Evolutionary conservation across 2,888 invertebrate species (phyloP).

Genomic region (Scotopteryx bipunctaria): DNA sequence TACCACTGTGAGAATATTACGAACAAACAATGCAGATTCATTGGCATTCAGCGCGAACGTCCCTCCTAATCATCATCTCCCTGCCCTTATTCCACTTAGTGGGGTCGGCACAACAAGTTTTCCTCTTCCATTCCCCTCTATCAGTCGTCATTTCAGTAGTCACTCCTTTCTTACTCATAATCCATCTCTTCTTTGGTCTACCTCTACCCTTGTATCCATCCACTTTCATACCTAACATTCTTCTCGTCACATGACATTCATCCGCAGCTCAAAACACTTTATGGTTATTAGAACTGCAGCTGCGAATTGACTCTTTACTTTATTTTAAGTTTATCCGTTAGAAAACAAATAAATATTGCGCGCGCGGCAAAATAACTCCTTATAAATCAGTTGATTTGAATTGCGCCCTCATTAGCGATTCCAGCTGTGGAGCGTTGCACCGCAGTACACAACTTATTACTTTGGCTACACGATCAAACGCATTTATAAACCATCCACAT

Average conservation of each 20-base stretch:
- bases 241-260: no score
- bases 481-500: constrained; percentile 59
- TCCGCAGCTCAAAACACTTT: constrained; percentile 7
- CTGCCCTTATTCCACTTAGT: no score
- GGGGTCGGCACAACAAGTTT: no score
- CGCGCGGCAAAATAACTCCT: constrained; percentile 73
- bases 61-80: no score
- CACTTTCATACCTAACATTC: no score
- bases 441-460: constrained; percentile 79
- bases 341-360: constrained; percentile 73
- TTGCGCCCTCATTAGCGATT: constrained; percentile 79
- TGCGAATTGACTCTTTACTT: constrained; percentile 47
- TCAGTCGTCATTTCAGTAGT: no score
- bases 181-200: no score
- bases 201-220: no score
- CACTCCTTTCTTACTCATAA: no score
- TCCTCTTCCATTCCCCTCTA: no score
- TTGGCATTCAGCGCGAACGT: neutral
- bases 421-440: constrained; percentile 64
- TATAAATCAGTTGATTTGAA: constrained; percentile 81
- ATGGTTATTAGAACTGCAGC: neutral
- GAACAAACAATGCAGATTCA: constrained; percentile 4
- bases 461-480: constrained; percentile 70
- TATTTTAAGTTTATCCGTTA: constrained; percentile 56
- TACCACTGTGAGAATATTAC: constrained; percentile 10